A percentile compares a stretch with the other conserved stretches of the same genome.
phyloP scores from a whole-genome alignment of 2,113 vertebrate species.

The Cochlearius cochlearius region DNA sequence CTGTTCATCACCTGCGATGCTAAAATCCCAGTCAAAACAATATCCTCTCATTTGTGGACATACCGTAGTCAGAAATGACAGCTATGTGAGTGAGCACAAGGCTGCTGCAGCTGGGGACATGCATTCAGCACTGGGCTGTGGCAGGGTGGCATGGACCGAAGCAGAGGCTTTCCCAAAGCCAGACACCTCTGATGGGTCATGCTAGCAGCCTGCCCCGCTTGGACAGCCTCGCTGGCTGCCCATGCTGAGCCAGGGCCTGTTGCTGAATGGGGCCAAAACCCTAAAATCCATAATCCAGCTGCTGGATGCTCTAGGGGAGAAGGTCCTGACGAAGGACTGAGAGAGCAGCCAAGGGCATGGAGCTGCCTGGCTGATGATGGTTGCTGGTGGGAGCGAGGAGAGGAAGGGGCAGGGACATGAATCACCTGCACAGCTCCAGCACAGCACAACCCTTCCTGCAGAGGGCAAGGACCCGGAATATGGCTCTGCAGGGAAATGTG shows the following conservation, averaged over 20 bases:
- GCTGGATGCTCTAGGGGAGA: not conserved
- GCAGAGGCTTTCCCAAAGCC: not conserved
- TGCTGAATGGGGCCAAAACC: not conserved
- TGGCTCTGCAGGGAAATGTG: accelerated
- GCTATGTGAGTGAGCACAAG: not conserved
- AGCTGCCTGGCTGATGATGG: not conserved
- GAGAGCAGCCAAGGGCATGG: not conserved
- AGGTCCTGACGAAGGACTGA: not conserved
- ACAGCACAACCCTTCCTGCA: accelerated
- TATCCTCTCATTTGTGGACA: not conserved
- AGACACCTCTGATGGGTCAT: not conserved
- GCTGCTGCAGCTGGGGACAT: not conserved
- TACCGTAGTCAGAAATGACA: not conserved
- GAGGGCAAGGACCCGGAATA: not conserved
- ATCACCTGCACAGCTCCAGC: not conserved
- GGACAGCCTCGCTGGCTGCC: not conserved
- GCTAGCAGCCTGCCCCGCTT: not conserved
- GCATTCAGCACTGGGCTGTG: accelerated
- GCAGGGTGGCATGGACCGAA: not conserved
- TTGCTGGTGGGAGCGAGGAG: not conserved
- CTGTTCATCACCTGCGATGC: conserved; percentile 42
- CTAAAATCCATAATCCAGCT: not conserved
- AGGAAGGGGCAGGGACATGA: not conserved
- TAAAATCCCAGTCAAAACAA: not conserved
- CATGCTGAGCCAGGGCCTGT: not conserved